Evolutionary conservation across 2,797 vertebrate species (phyloP), one percentile per base, ranked within the genome.

Genomic region (Pseudopleuronectes americanus): DNA sequence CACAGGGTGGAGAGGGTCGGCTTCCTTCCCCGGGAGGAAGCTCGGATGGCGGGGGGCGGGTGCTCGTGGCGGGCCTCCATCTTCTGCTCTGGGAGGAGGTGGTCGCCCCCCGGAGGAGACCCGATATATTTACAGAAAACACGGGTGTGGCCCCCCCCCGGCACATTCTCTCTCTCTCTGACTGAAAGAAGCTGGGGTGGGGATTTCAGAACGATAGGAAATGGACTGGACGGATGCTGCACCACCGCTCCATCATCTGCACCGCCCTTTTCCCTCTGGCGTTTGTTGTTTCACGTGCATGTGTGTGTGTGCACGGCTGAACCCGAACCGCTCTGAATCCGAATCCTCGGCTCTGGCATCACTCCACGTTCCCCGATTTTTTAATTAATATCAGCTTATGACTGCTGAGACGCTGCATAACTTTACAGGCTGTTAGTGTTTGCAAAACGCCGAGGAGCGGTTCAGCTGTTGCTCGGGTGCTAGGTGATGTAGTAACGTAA

Each of bases 21-120:
- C 79, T 91, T 94, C 91, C 92, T 92, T 91, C 87, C 85, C 69
- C n/a, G n/a, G 19, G 60, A 76, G 68, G 54, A 38, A 57, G 54
- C 61, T 58, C 17, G 23, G 56, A 31, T 22, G 36, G 17, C 64
- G 26, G 54, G 63, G 5, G 26, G 65, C 51, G 67, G 36, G 57
- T 64, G 36, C 9, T 6, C 19, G 51, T 0, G 65, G 48, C 10
- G 16, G 71, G 26, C 26, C 63, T 75, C 57, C 48, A 56, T 59
- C 67, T 36, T 38, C 16, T 51, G 23, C 53, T 51, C 55, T 13
- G 51, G 71, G 26, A 77, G 76, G 81, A 75, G 74, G 49, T 55
- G 79, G 49, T 55, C 70, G 52, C 1, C 41, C 16, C 1, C 41
- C 16, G 59, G 65, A 41, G 24, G 70, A 76, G 57, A 59, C 23